Conservation (phyloP, 2,113 vertebrate genomes). For the Microcebus griseorufus region DNA sequence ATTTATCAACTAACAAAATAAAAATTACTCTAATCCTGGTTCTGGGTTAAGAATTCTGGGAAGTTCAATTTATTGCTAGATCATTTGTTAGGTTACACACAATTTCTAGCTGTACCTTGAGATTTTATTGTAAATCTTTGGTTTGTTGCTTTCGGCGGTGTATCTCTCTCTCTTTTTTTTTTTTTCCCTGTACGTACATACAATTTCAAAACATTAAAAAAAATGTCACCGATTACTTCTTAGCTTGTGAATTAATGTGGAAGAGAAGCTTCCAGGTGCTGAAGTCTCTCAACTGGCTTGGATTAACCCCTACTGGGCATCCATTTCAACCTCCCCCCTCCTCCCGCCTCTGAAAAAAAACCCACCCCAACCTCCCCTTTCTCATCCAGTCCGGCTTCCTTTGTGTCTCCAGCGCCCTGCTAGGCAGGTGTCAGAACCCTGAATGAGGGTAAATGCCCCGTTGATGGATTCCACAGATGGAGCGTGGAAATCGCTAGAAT, state of each 20-base stretch:
- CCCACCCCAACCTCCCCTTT: slow-evolving; percentile 84
- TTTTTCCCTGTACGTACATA: not conserved
- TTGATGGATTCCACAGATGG: slow-evolving; percentile 99
- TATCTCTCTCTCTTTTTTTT: not conserved
- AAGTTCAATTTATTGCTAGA: not conserved
- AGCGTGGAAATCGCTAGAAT: slow-evolving; percentile 99
- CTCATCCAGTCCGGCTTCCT: slow-evolving; percentile 87
- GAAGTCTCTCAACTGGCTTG: slow-evolving; percentile 87
- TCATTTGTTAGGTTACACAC: not conserved
- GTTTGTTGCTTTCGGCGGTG: not conserved
- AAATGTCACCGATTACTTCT: slow-evolving; percentile 47
- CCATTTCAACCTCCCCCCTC: slow-evolving; percentile 80
- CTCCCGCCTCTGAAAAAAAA: slow-evolving; percentile 69
- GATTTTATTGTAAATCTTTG: not conserved
- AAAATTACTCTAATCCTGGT: slow-evolving; percentile 39
- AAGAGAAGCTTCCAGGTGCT: slow-evolving; percentile 89
- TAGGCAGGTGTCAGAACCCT: slow-evolving; percentile 97
- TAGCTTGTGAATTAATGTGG: slow-evolving; percentile 60
- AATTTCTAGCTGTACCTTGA: not conserved
- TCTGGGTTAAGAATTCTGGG: slow-evolving; percentile 44
- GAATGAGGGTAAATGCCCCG: slow-evolving; percentile 93
- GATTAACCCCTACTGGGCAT: slow-evolving; percentile 96
- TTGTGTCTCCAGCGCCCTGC: slow-evolving; percentile 94
- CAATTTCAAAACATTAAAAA: slow-evolving; percentile 23
- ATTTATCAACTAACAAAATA: not conserved